phyloP scores from a whole-genome alignment of 2,113 vertebrate species.

The Amblyornis subalaris region DNA sequence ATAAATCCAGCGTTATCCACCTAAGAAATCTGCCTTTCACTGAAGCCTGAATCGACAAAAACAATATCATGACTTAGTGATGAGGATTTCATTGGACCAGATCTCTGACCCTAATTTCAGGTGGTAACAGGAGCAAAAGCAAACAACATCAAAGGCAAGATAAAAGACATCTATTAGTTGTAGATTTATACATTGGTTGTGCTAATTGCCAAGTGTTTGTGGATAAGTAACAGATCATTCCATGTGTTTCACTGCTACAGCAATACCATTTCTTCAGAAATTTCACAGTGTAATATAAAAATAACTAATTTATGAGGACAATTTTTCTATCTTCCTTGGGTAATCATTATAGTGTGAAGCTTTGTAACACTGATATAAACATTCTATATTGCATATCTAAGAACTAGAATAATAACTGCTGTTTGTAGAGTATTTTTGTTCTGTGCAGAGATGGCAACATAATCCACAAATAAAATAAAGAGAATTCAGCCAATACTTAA shows the following conservation, averaged over 20 bases:
- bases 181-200: background rate
- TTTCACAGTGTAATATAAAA: background rate
- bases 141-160: background rate
- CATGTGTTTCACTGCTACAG: background rate
- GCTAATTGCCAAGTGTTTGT: background rate
- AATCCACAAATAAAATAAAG: background rate
- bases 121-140: background rate
- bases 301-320: background rate
- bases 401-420: background rate
- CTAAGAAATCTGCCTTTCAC: background rate
- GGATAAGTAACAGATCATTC: background rate
- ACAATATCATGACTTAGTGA: background rate
- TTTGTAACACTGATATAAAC: background rate
- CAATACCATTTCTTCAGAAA: background rate
- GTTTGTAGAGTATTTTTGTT: background rate
- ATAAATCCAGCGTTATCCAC: background rate
- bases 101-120: background rate
- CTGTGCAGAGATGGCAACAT: background rate
- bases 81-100: background rate
- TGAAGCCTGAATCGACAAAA: background rate
- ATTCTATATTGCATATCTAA: background rate
- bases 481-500: background rate
- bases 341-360: background rate
- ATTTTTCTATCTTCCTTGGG: background rate
- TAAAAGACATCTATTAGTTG: background rate